These are phyloP conservation scores for Platygyra sinensis DNA, from an alignment of 64 coral and sea anemone genomes.

Conservation along the genomic window DNA sequence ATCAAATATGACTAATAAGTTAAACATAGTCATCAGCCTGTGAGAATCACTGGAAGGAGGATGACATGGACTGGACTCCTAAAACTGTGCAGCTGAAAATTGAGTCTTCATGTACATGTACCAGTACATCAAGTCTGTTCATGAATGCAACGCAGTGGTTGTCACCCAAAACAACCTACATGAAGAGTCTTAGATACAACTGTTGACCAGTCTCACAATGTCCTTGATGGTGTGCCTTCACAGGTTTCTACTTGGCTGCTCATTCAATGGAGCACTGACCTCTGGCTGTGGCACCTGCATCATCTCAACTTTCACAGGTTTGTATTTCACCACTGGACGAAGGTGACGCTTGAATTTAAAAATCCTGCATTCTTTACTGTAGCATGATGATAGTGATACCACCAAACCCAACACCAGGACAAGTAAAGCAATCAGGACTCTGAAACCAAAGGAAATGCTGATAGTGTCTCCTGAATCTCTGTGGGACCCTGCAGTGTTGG, in stretches of 20 bases:
- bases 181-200: too few species aligned
- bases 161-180: too few species aligned
- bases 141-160: too few species aligned
- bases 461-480: slow-evolving; percentile 73
- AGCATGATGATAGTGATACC: slow-evolving; percentile 48
- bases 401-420: slow-evolving; percentile 57
- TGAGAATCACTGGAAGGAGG: too few species aligned
- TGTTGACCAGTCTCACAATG: too few species aligned
- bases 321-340: slow-evolving; percentile 75
- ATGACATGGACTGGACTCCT: too few species aligned
- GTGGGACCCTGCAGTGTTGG: neutral
- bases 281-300: slow-evolving; percentile 61
- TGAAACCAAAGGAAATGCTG: slow-evolving; percentile 69
- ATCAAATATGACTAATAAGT: too few species aligned
- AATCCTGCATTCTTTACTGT: slow-evolving; percentile 75
- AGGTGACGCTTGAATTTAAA: slow-evolving; percentile 13
- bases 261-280: neutral
- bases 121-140: too few species aligned
- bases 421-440: slow-evolving; percentile 72
- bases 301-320: slow-evolving; percentile 78
- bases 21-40: too few species aligned
- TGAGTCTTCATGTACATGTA: too few species aligned
- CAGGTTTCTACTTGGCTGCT: slow-evolving; percentile 1
- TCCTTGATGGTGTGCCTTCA: neutral
- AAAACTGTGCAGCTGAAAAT: too few species aligned